A percentile compares a stretch with the other conserved stretches of the same genome.
phyloP scores from a whole-genome alignment of 2,888 invertebrate genomes.

The Drosophila bunnanda region DNA sequence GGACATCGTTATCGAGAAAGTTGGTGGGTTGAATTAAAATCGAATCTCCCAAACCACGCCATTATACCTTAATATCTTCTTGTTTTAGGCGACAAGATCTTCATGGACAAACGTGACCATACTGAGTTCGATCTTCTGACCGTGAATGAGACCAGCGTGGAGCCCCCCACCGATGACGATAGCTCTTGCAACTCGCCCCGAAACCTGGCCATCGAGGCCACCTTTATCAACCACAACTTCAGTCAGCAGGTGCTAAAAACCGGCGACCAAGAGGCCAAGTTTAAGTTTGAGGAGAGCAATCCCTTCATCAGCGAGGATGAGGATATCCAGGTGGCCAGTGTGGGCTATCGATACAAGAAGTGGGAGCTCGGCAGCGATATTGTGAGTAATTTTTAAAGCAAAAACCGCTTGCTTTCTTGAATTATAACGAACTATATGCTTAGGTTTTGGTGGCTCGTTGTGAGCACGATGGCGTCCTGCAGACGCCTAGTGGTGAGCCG shows the following conservation, averaged over 20 bases:
- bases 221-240: conserved; percentile 99
- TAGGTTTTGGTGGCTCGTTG: conserved; percentile 95
- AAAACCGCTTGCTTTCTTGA: neutral
- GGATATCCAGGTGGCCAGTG: conserved; percentile 97
- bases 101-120: conserved; percentile 99
- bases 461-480: conserved; percentile 98
- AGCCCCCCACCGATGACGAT: conserved; percentile 98
- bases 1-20: conserved; percentile 99
- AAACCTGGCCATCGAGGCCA: conserved; percentile 98
- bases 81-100: conserved; percentile 92
- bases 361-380: conserved; percentile 98
- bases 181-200: conserved; percentile 97
- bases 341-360: conserved; percentile 98
- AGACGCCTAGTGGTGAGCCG: conserved; percentile 93
- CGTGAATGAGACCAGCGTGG: conserved; percentile 99
- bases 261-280: conserved; percentile 91
- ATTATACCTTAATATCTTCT: neutral
- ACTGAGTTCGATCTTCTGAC: conserved; percentile 98
- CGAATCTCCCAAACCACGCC: too few species aligned
- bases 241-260: conserved; percentile 95
- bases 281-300: conserved; percentile 95
- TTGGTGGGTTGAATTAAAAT: conserved; percentile 86
- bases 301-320: conserved; percentile 97
- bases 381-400: conserved; percentile 85
- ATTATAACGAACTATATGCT: neutral